phyloP scores from a whole-genome alignment of 2,888 invertebrate species.

The Scotopteryx bipunctaria region DNA sequence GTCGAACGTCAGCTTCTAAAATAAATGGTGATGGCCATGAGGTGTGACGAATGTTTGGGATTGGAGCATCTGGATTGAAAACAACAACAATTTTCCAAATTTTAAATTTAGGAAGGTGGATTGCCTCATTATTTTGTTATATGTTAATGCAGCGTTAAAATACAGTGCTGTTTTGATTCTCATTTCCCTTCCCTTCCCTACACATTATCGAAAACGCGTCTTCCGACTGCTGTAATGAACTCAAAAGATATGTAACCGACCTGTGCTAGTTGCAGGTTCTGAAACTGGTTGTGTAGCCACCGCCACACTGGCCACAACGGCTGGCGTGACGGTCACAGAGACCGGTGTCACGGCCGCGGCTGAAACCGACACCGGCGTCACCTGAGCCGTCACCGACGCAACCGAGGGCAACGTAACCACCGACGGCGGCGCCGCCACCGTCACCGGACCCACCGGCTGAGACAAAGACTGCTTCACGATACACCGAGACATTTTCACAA shows the following conservation, averaged over 20 bases:
- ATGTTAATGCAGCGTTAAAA: too few relatives aligned
- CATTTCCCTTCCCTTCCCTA: too few relatives aligned
- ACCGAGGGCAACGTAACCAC: slow-evolving; percentile 29
- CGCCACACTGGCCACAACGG: slow-evolving; percentile 34
- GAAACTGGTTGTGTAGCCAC: slow-evolving; percentile 44
- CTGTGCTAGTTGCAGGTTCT: slow-evolving; percentile 49
- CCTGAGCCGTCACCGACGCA: slow-evolving; percentile 40
- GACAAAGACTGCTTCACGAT: slow-evolving; percentile 76
- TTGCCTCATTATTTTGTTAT: too few relatives aligned
- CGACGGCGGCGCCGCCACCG: slow-evolving; percentile 38
- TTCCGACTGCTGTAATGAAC: not conserved
- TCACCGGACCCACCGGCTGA: slow-evolving; percentile 50
- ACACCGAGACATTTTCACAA: slow-evolving; percentile 71
- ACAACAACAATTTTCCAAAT: not conserved
- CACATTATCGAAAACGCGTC: too few relatives aligned
- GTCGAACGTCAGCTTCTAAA: slow-evolving; percentile 1
- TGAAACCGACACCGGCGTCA: slow-evolving; percentile 36
- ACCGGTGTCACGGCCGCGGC: slow-evolving; percentile 45
- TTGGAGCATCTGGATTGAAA: slow-evolving; percentile 2
- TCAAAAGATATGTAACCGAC: slow-evolving; percentile 38
- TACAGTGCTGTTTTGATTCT: too few relatives aligned
- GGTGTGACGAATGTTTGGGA: slow-evolving; percentile 1
- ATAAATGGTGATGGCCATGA: not conserved
- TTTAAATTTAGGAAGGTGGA: too few relatives aligned
- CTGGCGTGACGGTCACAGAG: slow-evolving; percentile 45